Evolutionary conservation across 2,888 invertebrate genomes (phyloP).

Genomic region (Mamestra brassicae): DNA sequence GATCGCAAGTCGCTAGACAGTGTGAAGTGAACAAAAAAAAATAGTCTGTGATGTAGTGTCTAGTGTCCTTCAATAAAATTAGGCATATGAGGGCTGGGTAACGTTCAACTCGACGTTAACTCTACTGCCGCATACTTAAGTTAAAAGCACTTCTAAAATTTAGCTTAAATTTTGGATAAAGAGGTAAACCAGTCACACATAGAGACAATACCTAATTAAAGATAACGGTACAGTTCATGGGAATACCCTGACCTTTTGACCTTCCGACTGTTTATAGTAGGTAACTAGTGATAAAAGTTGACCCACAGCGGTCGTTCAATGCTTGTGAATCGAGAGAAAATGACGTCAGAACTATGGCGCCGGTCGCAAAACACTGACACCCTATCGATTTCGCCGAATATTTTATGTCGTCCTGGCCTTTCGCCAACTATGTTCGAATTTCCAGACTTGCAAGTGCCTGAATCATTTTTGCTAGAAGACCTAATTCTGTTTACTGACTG

Average conservation of each 20-base stretch:
- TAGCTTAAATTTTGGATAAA: not conserved
- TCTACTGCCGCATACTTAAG: not conserved
- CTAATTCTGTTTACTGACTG: not conserved
- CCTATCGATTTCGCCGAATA: constrained; percentile 48
- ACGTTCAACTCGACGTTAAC: not conserved
- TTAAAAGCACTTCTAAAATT: not conserved
- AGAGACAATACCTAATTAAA: constrained; percentile 38
- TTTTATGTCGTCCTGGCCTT: constrained; percentile 32
- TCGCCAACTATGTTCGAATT: constrained; percentile 27
- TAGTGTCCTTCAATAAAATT: too few relatives aligned
- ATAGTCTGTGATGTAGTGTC: not conserved
- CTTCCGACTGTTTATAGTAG: constrained; percentile 19
- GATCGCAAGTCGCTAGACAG: not conserved
- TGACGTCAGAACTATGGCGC: constrained; percentile 52
- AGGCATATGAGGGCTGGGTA: not conserved
- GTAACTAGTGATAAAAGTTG: not conserved
- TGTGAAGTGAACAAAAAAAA: too few relatives aligned
- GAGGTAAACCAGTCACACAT: not conserved
- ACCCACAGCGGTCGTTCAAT: constrained; percentile 31
- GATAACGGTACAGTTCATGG: constrained; percentile 35
- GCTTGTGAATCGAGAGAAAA: constrained; percentile 18
- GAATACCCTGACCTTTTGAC: constrained; percentile 42
- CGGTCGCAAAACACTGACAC: constrained; percentile 25
- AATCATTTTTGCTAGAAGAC: constrained; percentile 26
- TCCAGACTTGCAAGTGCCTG: constrained; percentile 6